Percentiles rank a stretch among this genome's conserved stretches.
These are phyloP conservation scores for Hypolimnas misippus DNA, from an alignment of 2,888 invertebrate genomes.

Conservation along the genomic window DNA sequence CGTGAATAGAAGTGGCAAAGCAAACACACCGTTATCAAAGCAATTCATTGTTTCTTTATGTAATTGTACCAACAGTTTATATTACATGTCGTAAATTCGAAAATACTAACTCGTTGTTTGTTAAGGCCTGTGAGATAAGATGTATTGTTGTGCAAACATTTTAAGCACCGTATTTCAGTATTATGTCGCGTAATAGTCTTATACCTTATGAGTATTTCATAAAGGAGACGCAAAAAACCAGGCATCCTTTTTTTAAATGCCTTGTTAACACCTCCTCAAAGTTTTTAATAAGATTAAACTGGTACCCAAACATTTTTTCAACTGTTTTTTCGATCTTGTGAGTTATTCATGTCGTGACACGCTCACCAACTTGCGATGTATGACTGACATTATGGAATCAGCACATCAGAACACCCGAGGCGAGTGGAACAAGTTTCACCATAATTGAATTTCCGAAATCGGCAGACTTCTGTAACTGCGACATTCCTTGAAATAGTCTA, in stretches of 20 bases:
- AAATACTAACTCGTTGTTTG: constrained; percentile 19
- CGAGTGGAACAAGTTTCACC: constrained; percentile 55
- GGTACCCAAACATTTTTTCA: constrained; percentile 36
- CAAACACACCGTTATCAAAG: constrained; percentile 65
- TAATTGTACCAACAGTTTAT: constrained; percentile 31
- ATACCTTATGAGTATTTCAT: constrained; percentile 14
- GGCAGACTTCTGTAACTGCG: constrained; percentile 46
- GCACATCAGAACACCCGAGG: constrained; percentile 57
- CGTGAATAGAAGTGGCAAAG: constrained; percentile 67
- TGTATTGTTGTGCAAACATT: constrained; percentile 15
- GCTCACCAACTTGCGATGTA: constrained; percentile 62
- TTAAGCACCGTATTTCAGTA: constrained; percentile 15
- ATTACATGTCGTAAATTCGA: constrained; percentile 14
- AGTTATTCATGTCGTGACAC: constrained; percentile 61
- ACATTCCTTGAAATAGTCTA: constrained; percentile 43
- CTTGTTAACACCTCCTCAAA: constrained; percentile 42
- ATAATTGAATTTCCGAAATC: constrained; percentile 61
- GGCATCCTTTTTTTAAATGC: constrained; percentile 21
- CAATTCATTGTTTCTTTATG: constrained; percentile 47
- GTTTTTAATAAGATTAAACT: constrained; percentile 43
- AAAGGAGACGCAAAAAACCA: constrained; percentile 11
- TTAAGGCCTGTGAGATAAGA: constrained; percentile 6
- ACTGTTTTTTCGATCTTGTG: constrained; percentile 49
- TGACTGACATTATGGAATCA: constrained; percentile 65
- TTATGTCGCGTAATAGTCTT: constrained; percentile 14